Evolutionary conservation across 2,888 invertebrate genomes (phyloP), one percentile per base, ranked within the genome.

Genomic region (Zygothrica quintamaculata): DNA sequence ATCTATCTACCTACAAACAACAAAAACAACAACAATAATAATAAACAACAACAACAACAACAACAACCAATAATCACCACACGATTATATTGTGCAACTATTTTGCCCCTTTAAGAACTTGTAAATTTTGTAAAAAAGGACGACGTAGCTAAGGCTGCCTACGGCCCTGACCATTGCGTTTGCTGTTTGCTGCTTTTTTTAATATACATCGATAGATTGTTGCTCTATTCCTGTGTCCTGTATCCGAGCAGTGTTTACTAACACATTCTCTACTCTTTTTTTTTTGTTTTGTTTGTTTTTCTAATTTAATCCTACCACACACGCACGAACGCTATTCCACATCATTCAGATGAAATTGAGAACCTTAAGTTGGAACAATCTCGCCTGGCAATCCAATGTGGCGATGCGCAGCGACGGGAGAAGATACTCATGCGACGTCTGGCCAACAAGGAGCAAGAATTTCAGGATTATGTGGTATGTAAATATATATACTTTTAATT

Each of bases 391-490:
- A 94, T 95, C 84, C 97, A 97, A 90, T 94, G 95, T 89, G 93
- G 94, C 56, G 98, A 98, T 90, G 95, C 97, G 70, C 95, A 96
- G 88, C 95, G 97, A 84, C 94, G 97, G 85, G 98, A 99, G 91
- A 97, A 97, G 92, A 95, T 98, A 72, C 94, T 99, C 80, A 96
- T 98, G 80, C 95, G 98, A 88, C 93, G 98, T 88, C 93, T 99
- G 77, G 96, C 98, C 65, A 96, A 96, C 74, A 99, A 99, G 92
- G 99, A 99, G 90, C 98, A 98, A 91, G 98, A 99, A 92, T 94
- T 98, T 91, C 98, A 98, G 92, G 98, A 98, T 92, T 97, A 96
- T 93, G 95, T 96, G 92, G 98, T 98, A 93, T 93, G 96, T 93
- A n/a, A n/a, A n/a, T n/a, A 3, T 29, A 34, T 8, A 26, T 8